A percentile compares a stretch with the other conserved stretches of the same genome.
Evolutionary conservation across 2,797 vertebrate genomes (phyloP).

Genomic region (Halcyon smyrnensis): DNA sequence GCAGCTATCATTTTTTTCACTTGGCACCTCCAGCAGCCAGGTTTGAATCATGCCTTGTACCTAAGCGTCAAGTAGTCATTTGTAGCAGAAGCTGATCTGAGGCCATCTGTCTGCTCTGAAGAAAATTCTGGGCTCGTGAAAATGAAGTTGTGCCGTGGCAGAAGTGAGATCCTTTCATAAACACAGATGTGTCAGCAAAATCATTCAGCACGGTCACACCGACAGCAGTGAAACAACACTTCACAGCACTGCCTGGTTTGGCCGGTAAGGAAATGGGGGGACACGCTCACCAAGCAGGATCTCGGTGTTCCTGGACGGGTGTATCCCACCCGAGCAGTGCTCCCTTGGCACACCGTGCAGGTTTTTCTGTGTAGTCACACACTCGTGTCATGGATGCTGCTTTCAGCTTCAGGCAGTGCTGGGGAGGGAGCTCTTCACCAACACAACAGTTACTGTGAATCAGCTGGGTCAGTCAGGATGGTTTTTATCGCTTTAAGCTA

Average conservation of each 20-base stretch:
- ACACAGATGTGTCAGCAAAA: background rate
- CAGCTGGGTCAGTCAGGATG: background rate
- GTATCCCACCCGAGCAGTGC: background rate
- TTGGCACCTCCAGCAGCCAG: constrained; percentile 50
- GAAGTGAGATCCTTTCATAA: background rate
- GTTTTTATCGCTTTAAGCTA: background rate
- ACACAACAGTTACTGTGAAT: background rate
- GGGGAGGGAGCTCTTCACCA: background rate
- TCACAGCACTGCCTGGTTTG: background rate
- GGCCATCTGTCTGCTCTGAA: constrained; percentile 51
- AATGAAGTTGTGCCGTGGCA: background rate
- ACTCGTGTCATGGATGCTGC: background rate
- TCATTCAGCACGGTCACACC: background rate
- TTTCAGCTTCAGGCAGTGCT: background rate
- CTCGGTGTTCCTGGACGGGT: accelerated
- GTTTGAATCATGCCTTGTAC: constrained; percentile 32
- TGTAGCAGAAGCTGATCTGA: constrained; percentile 24
- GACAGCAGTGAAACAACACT: background rate
- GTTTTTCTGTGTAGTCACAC: background rate
- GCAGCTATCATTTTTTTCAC: constrained; percentile 20
- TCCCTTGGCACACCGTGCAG: background rate
- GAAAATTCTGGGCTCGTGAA: constrained; percentile 23
- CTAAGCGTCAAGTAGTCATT: constrained; percentile 1
- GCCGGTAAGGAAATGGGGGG: background rate
- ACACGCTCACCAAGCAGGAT: background rate